A percentile compares a stretch with the other conserved stretches of the same genome.
Conservation (phyloP, 2,797 vertebrate genomes). For the Gymnothorax javanicus region DNA sequence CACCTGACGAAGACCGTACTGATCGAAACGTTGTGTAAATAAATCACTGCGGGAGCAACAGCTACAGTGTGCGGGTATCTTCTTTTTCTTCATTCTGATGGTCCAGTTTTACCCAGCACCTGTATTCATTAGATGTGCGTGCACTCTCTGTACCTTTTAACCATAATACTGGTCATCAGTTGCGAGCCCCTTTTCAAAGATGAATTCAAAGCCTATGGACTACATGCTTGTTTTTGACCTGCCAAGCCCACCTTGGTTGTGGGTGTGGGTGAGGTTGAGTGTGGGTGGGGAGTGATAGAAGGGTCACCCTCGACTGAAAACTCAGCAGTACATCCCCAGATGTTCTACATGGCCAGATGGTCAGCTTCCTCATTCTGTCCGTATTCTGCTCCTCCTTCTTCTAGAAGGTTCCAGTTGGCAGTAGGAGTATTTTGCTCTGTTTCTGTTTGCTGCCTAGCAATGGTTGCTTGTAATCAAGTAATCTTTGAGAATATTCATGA, state of each 20-base stretch:
- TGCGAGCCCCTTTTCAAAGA: not conserved
- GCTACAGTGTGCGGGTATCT: too few species aligned
- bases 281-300: not conserved
- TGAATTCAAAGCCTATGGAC: not conserved
- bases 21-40: too few species aligned
- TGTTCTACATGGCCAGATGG: constrained; percentile 15
- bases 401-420: not conserved
- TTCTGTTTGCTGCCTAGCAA: constrained; percentile 29
- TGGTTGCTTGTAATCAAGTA: constrained; percentile 19
- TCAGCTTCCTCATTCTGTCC: constrained; percentile 65
- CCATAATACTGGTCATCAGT: not conserved
- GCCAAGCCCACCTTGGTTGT: not conserved
- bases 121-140: too few species aligned
- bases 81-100: too few species aligned
- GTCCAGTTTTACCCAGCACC: too few species aligned
- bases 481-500: not conserved
- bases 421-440: not conserved
- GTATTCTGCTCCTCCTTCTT: constrained; percentile 57
- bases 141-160: too few species aligned
- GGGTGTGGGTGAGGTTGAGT: not conserved
- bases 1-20: too few species aligned
- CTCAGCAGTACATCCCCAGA: constrained; percentile 61
- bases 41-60: too few species aligned
- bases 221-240: not conserved
- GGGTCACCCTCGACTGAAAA: constrained; percentile 63